Evolutionary conservation across 2,797 vertebrate genomes (phyloP).

Genomic region (Acanthurus lineatus): DNA sequence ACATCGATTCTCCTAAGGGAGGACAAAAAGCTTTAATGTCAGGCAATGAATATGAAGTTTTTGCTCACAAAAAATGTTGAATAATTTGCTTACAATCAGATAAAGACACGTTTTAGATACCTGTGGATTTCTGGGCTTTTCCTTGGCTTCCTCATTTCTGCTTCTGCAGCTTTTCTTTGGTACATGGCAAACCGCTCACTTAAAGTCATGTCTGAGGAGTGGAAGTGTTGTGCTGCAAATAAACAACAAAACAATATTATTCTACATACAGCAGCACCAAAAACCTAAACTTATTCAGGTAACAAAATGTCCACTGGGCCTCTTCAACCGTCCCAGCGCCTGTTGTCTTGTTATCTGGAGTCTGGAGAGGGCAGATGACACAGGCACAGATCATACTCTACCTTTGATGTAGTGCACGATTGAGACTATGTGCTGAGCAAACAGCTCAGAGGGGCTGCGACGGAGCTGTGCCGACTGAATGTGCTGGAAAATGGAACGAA

Average conservation of each 20-base stretch:
- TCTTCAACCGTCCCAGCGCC: neutral
- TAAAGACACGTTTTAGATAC: conserved; percentile 67
- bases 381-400: conserved; percentile 64
- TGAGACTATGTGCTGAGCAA: conserved; percentile 98
- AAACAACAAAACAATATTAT: conserved; percentile 21
- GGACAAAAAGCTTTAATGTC: neutral
- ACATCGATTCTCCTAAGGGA: conserved; percentile 97
- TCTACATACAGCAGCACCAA: neutral
- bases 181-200: conserved; percentile 99
- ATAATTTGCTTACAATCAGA: neutral
- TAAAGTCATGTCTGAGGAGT: conserved; percentile 93
- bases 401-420: conserved; percentile 99
- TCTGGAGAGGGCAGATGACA: neutral
- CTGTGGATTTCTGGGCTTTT: conserved; percentile 99
- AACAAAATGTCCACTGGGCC: neutral
- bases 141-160: conserved; percentile 94
- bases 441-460: conserved; percentile 94
- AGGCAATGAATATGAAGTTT: neutral
- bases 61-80: neutral
- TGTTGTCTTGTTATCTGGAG: neutral
- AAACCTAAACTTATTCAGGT: neutral
- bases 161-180: conserved; percentile 96
- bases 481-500: conserved; percentile 97
- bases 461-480: conserved; percentile 94
- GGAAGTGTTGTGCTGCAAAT: conserved; percentile 95